These are phyloP conservation scores for Trichogramma dendrolimi DNA, from an alignment of 2,888 invertebrate species.

Conservation along the genomic window DNA sequence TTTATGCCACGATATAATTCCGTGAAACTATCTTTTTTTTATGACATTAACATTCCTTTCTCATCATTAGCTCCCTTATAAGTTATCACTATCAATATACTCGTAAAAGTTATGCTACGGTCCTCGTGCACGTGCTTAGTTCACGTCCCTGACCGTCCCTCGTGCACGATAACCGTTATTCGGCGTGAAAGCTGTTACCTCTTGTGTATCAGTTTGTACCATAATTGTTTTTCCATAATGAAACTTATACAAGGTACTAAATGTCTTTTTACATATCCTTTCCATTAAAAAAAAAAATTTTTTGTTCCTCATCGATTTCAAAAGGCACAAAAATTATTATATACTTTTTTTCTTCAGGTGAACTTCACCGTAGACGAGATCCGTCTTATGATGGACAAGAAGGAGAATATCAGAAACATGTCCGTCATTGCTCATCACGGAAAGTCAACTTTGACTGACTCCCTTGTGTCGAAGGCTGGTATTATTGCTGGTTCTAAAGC, in stretches of 20 bases:
- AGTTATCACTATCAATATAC: too few relatives aligned
- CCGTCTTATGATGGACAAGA: constrained; percentile 99
- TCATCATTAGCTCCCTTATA: too few relatives aligned
- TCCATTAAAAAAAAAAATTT: not conserved
- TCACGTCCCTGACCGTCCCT: too few relatives aligned
- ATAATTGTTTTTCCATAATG: too few relatives aligned
- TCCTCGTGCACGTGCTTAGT: too few relatives aligned
- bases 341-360: constrained; percentile 65
- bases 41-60: too few relatives aligned
- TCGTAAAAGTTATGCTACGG: too few relatives aligned
- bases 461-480: constrained; percentile 98
- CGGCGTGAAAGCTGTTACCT: too few relatives aligned
- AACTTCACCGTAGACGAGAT: constrained; percentile 99
- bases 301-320: not conserved
- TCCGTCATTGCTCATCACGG: constrained; percentile 99
- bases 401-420: constrained; percentile 99
- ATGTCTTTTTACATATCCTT: not conserved
- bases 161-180: too few relatives aligned
- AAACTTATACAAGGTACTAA: not conserved
- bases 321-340: not conserved
- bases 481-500: constrained; percentile 99
- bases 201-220: too few relatives aligned
- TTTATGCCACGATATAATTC: too few relatives aligned
- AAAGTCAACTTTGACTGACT: constrained; percentile 98
- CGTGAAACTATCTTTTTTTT: too few relatives aligned